Conservation (phyloP, 2,113 vertebrate genomes). For the Neogobius melanostomus region DNA sequence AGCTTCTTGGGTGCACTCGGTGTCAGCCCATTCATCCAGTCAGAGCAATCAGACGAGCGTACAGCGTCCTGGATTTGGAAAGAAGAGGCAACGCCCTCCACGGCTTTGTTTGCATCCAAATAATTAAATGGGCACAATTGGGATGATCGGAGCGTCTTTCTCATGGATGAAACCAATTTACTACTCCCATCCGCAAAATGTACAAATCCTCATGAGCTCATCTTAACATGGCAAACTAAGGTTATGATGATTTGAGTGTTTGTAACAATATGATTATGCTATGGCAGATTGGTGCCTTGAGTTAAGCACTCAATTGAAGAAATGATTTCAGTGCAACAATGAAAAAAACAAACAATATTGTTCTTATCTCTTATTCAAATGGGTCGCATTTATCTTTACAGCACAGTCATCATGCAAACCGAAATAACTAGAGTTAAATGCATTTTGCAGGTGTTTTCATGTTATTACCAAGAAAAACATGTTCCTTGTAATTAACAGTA, state of each 20-base stretch:
- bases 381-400: too few species aligned
- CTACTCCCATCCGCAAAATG: neutral
- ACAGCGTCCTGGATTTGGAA: slow-evolving; percentile 39
- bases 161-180: slow-evolving; percentile 1
- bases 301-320: neutral
- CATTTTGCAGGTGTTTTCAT: too few species aligned
- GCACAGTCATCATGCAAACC: too few species aligned
- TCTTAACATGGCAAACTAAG: neutral
- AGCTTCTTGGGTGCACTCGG: slow-evolving; percentile 43
- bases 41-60: slow-evolving; percentile 45
- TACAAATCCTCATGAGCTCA: neutral
- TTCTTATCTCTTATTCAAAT: too few species aligned
- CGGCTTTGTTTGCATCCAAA: slow-evolving; percentile 36
- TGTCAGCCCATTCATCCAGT: slow-evolving; percentile 58
- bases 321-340: neutral
- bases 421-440: too few species aligned
- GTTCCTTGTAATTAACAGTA: too few species aligned
- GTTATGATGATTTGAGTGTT: neutral
- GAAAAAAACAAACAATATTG: too few species aligned
- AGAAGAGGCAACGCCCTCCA: slow-evolving; percentile 33
- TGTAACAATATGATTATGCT: neutral
- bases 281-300: neutral
- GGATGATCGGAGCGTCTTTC: slow-evolving; percentile 7
- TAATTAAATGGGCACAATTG: slow-evolving; percentile 31
- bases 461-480: too few species aligned